A percentile compares a stretch with the other conserved stretches of the same genome.
Evolutionary conservation across 2,888 invertebrate genomes (phyloP).

Genomic region (Thumatha senex): DNA sequence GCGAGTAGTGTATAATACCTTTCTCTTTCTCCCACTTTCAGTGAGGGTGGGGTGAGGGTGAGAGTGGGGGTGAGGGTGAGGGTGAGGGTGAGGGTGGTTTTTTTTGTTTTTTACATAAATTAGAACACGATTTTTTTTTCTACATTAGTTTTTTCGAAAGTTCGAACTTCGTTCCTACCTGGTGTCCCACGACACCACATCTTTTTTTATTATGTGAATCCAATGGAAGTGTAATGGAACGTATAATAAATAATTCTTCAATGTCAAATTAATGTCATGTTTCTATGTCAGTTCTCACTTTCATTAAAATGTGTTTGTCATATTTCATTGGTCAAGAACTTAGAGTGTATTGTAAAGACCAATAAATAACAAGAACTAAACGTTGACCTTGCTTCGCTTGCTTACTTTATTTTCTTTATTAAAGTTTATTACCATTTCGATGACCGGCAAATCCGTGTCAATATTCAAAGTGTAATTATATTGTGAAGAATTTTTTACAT

Average conservation of each 20-base stretch:
- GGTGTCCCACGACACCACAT: too few relatives aligned
- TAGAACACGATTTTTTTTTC: too few relatives aligned
- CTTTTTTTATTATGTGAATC: not conserved
- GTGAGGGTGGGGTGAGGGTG: too few relatives aligned
- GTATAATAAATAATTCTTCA: slow-evolving; percentile 33
- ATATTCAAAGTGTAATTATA: slow-evolving; percentile 10
- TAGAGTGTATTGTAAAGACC: slow-evolving; percentile 1
- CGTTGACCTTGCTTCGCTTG: slow-evolving; percentile 21
- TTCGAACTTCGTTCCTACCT: too few relatives aligned
- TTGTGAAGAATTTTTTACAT: slow-evolving; percentile 5
- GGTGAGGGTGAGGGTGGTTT: too few relatives aligned
- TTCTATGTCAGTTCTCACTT: slow-evolving; percentile 26
- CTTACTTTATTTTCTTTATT: too few relatives aligned
- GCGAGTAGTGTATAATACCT: too few relatives aligned
- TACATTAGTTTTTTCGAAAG: too few relatives aligned
- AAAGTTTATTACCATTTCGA: slow-evolving; percentile 14
- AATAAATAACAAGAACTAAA: slow-evolving; percentile 16
- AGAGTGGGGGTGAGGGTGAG: too few relatives aligned
- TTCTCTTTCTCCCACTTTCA: too few relatives aligned
- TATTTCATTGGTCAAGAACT: slow-evolving; percentile 17
- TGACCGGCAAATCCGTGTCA: slow-evolving; percentile 13
- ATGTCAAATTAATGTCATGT: slow-evolving; percentile 55
- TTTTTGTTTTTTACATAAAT: too few relatives aligned
- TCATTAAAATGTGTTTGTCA: not conserved
- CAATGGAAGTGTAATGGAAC: slow-evolving; percentile 1